Percentiles rank a stretch among this genome's conserved stretches.
Evolutionary conservation across 2,888 invertebrate species (phyloP).

Genomic region (Hirtodrosophila confusa): DNA sequence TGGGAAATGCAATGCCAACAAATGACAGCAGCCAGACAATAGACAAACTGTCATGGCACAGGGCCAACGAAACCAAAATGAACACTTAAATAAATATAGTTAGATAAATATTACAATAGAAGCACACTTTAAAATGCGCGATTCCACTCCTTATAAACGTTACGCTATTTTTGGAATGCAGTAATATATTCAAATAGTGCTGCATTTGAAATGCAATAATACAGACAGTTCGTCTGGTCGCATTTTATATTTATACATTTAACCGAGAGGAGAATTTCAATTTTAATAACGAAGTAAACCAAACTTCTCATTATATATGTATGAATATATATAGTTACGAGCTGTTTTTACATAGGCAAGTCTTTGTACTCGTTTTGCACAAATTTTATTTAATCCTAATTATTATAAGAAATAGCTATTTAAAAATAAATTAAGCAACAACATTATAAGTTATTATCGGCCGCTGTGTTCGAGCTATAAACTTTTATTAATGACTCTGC

Average conservation of each 20-base stretch:
- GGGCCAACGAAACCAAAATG: conserved; percentile 8
- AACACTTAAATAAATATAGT: conserved; percentile 9
- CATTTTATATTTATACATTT: background rate
- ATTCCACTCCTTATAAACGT: background rate
- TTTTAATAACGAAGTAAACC: background rate
- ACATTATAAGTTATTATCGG: background rate
- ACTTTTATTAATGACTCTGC: conserved; percentile 2
- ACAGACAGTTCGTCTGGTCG: background rate
- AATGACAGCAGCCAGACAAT: conserved; percentile 18
- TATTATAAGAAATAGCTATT: too few species aligned
- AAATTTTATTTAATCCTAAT: too few species aligned
- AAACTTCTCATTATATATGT: background rate
- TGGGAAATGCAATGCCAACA: conserved; percentile 29
- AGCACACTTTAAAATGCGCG: background rate
- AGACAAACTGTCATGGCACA: background rate
- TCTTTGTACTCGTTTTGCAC: too few species aligned
- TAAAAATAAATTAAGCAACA: too few species aligned
- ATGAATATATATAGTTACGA: too few species aligned
- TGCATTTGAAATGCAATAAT: background rate
- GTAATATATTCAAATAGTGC: conserved; percentile 4
- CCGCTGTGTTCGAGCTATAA: background rate
- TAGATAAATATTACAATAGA: background rate
- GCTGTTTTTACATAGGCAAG: too few species aligned
- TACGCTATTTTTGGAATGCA: background rate
- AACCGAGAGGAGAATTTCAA: background rate